Conservation (phyloP, 2,113 vertebrate species). For the Leptodactylus fuscus region DNA sequence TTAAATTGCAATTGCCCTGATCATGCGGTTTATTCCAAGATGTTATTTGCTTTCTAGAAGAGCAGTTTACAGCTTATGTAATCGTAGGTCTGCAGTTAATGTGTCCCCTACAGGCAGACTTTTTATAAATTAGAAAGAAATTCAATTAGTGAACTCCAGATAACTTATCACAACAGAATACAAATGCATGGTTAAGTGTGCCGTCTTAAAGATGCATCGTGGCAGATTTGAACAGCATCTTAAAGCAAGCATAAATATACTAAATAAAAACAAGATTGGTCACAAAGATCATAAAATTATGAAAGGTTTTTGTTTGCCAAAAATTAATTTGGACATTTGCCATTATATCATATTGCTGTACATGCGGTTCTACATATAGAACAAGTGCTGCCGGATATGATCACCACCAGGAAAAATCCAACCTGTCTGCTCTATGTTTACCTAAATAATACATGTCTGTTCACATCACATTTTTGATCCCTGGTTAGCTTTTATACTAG, state of each 20-base stretch:
- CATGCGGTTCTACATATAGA: too few species aligned
- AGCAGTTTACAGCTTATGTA: constrained; percentile 68
- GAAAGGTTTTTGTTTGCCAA: not conserved
- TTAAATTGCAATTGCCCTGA: constrained; percentile 57
- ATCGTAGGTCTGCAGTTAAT: constrained; percentile 71
- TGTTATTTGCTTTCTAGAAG: constrained; percentile 67
- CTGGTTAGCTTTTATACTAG: too few species aligned
- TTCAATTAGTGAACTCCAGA: constrained; percentile 75
- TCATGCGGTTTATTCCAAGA: constrained; percentile 64
- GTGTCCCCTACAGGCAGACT: constrained; percentile 73
- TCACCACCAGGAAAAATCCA: too few species aligned
- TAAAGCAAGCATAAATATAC: not conserved
- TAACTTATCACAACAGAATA: constrained; percentile 74
- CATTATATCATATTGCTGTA: too few species aligned
- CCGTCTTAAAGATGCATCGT: constrained; percentile 62
- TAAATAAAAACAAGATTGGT: not conserved
- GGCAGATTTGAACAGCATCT: not conserved
- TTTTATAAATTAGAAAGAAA: constrained; percentile 72
- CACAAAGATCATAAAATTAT: not conserved
- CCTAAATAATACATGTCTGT: too few species aligned
- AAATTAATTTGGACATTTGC: too few species aligned
- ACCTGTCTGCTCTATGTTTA: too few species aligned
- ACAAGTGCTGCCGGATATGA: too few species aligned
- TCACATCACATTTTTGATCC: too few species aligned
- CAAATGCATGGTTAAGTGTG: constrained; percentile 71